Conservation (phyloP, 1,140 invertebrate species). For the Nasonia longicornis region DNA sequence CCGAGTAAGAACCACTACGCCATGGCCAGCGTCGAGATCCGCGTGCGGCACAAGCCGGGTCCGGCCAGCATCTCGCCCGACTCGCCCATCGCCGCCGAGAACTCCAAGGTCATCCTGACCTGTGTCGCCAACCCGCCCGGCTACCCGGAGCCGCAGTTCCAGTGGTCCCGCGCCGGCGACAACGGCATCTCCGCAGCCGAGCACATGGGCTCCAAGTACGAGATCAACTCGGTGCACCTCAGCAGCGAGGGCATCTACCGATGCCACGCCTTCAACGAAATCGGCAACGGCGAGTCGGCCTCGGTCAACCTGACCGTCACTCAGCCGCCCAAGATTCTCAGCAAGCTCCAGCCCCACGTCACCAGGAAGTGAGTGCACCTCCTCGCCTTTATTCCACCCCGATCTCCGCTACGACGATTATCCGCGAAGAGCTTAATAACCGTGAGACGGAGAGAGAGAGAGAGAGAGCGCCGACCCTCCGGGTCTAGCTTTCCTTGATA, state of each 20-base stretch:
- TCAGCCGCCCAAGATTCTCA: conserved; percentile 86
- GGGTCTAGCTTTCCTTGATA: conserved; percentile 30
- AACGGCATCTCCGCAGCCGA: conserved; percentile 74
- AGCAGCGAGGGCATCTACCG: conserved; percentile 89
- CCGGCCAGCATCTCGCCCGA: conserved; percentile 85
- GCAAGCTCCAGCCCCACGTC: conserved; percentile 85
- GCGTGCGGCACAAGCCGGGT: conserved; percentile 90
- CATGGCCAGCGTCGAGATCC: conserved; percentile 81
- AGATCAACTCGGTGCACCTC: conserved; percentile 85
- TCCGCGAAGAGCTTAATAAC: neutral
- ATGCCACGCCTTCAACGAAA: conserved; percentile 89
- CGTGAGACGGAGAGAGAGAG: conserved; percentile 31
- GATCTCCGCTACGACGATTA: neutral
- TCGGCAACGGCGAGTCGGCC: conserved; percentile 86
- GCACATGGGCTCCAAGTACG: conserved; percentile 84
- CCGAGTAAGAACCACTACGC: conserved; percentile 77
- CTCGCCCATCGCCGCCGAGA: conserved; percentile 86
- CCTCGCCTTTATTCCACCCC: neutral
- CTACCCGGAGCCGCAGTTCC: conserved; percentile 88
- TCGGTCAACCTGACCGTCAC: conserved; percentile 87
- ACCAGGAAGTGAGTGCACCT: conserved; percentile 72
- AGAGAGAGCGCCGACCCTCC: neutral
- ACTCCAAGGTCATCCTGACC: conserved; percentile 84
- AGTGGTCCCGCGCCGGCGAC: conserved; percentile 87
- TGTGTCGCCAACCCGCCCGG: conserved; percentile 89